Base-by-base conservation (phyloP, 2,888 invertebrate genomes). In the Eupeodes luniger region DNA sequence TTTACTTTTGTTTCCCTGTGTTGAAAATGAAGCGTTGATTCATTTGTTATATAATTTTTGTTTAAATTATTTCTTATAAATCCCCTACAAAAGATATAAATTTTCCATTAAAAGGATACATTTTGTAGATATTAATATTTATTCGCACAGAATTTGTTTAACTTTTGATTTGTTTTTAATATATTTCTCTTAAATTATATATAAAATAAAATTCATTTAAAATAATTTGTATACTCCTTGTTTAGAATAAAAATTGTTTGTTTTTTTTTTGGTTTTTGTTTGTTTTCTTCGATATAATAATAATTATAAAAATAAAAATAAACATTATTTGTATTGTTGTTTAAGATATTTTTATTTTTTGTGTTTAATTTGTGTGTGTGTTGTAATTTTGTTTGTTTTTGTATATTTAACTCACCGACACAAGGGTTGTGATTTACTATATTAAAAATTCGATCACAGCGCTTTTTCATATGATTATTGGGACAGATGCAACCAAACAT, bases 401-500 rank as follows among this genome's bases (percentile, higher is more conserved):
- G 7, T 76, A 47, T 75, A 40, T 55, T 53, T 74, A 89, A 93
- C 98, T 97, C 95, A 98, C 98, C 98, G 93, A 98, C 97, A 94
- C 98, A 98, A 81, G 98, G 98, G 95, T 98, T 98, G 94, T 97
- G 97, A 95, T 98, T 98, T 92, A 98, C 97, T 93, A 96, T 96
- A 90, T 96, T 96, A 94, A 97, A 98, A 94, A 98, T 97, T 91
- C 96, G 95, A 94, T 98, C 97, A 94, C 98, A 98, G 91, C 97
- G 95, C 92, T 96, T 96, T 95, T 97, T 96, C 96, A 96, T 96
- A 94, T 97, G 97, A 91, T 97, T 97, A 94, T 97, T 97, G 90
- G 98, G 98, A 93, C 98, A 98, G 93, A 98, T 97, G 94, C 98
- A 98, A 72, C 98, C 98, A 94, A 98, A 98, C 95, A 98, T 96